These are phyloP conservation scores for Anabas testudineus DNA, from an alignment of 2,797 vertebrate genomes.

Conservation along the genomic window DNA sequence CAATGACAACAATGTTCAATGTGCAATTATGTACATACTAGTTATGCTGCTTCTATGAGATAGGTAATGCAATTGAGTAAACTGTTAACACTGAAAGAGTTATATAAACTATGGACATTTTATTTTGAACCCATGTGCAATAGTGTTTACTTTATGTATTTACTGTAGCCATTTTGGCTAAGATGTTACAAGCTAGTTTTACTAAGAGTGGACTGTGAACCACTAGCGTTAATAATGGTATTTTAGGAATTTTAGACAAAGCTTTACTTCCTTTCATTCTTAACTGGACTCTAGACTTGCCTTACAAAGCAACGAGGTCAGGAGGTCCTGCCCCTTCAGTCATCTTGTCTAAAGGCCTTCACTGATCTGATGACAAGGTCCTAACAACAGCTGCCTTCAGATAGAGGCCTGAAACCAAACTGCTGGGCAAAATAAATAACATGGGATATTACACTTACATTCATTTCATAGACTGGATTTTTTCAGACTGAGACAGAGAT, in stretches of 20 bases:
- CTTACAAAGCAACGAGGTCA: conserved; percentile 62
- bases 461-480: conserved; percentile 10
- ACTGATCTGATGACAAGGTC: conserved; percentile 50
- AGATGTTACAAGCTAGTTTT: not conserved
- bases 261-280: conserved; percentile 41
- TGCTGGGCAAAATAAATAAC: conserved; percentile 12
- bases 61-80: not conserved
- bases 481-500: conserved; percentile 41
- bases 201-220: conserved; percentile 4
- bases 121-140: not conserved
- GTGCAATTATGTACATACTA: not conserved
- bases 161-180: too few relatives aligned
- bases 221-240: conserved; percentile 18
- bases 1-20: too few relatives aligned
- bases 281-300: conserved; percentile 25
- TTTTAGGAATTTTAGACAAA: conserved; percentile 57
- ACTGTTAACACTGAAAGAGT: too few relatives aligned
- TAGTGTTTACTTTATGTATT: not conserved
- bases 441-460: not conserved
- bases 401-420: conserved; percentile 25
- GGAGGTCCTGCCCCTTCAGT: conserved; percentile 58
- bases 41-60: not conserved
- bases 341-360: conserved; percentile 63
- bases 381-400: conserved; percentile 50
- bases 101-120: not conserved